These are phyloP conservation scores for Chrysolina americana DNA, from an alignment of 2,888 invertebrate genomes.

Conservation along the genomic window DNA sequence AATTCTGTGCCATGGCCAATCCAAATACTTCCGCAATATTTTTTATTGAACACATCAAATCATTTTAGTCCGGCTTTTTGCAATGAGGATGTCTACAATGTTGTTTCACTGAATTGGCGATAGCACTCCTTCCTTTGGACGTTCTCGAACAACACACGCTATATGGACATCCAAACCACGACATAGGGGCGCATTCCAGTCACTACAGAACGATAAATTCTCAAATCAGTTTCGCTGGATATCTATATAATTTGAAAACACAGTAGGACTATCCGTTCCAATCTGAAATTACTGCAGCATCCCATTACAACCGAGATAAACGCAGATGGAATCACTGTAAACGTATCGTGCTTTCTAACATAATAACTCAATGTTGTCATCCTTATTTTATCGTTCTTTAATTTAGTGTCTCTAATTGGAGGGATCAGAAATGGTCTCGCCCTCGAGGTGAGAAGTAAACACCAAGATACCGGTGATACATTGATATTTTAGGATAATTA, in stretches of 20 bases:
- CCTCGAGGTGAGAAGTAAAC: slow-evolving; percentile 66
- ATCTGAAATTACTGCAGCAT: slow-evolving; percentile 31
- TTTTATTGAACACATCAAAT: too few relatives aligned
- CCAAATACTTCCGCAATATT: too few relatives aligned
- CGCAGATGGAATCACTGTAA: slow-evolving; percentile 28
- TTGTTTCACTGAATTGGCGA: too few relatives aligned
- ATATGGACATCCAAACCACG: not conserved
- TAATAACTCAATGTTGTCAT: slow-evolving; percentile 54
- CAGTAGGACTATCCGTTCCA: slow-evolving; percentile 49
- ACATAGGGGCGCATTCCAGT: slow-evolving; percentile 29
- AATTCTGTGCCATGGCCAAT: too few relatives aligned
- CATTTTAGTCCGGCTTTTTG: too few relatives aligned
- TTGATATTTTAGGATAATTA: slow-evolving; percentile 69
- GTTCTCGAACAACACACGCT: not conserved
- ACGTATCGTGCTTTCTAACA: slow-evolving; percentile 27
- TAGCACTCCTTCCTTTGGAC: not conserved
- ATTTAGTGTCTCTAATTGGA: slow-evolving; percentile 69
- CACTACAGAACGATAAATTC: slow-evolving; percentile 44
- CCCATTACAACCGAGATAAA: slow-evolving; percentile 2
- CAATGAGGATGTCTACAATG: too few relatives aligned
- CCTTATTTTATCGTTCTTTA: slow-evolving; percentile 64
- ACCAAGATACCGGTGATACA: slow-evolving; percentile 63
- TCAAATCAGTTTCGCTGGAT: slow-evolving; percentile 41
- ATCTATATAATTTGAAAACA: slow-evolving; percentile 50
- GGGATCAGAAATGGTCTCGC: slow-evolving; percentile 66